Percentiles rank a stretch among this genome's conserved stretches.
phyloP scores from a whole-genome alignment of 2,797 vertebrate genomes.

The Craterocephalus amniculus region DNA sequence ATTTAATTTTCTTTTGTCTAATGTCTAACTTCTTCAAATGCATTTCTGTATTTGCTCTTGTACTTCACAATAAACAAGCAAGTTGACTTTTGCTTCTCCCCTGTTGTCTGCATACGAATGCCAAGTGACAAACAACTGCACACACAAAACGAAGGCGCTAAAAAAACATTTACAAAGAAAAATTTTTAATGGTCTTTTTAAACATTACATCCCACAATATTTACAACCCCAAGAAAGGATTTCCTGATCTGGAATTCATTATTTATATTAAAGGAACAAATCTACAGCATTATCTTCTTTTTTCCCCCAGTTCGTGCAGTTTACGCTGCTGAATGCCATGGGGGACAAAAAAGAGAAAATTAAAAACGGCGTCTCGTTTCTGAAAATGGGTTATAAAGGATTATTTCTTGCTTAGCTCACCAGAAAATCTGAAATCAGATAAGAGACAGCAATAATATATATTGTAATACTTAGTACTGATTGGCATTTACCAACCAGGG shows the following conservation, averaged over 20 bases:
- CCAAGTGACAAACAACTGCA: conserved; percentile 2
- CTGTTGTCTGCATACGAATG: not conserved
- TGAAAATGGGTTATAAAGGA: conserved; percentile 49
- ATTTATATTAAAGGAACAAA: conserved; percentile 29
- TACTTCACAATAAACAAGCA: conserved; percentile 49
- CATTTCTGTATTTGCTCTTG: conserved; percentile 23
- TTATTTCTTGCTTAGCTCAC: conserved; percentile 25
- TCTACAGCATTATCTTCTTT: conserved; percentile 10
- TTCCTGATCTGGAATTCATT: conserved; percentile 22
- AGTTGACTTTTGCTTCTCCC: not conserved
- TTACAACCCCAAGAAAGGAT: conserved; percentile 52
- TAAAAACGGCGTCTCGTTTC: conserved; percentile 19
- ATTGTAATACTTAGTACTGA: conserved; percentile 26
- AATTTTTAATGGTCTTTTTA: conserved; percentile 32
- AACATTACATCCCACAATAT: conserved; percentile 47
- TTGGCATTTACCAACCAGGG: conserved; percentile 23
- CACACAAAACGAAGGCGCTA: not conserved
- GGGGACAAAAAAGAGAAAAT: conserved; percentile 18
- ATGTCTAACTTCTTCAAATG: conserved; percentile 15
- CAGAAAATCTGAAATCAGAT: conserved; percentile 27
- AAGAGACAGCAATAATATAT: conserved; percentile 19
- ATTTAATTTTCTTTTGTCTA: conserved; percentile 7
- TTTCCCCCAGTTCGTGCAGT: conserved; percentile 8
- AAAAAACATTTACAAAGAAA: conserved; percentile 1
- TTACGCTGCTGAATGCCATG: conserved; percentile 19